Evolutionary conservation across 2,113 vertebrate species (phyloP), one percentile per base, ranked within the genome.

Genomic region (Hyperopisus bebe): DNA sequence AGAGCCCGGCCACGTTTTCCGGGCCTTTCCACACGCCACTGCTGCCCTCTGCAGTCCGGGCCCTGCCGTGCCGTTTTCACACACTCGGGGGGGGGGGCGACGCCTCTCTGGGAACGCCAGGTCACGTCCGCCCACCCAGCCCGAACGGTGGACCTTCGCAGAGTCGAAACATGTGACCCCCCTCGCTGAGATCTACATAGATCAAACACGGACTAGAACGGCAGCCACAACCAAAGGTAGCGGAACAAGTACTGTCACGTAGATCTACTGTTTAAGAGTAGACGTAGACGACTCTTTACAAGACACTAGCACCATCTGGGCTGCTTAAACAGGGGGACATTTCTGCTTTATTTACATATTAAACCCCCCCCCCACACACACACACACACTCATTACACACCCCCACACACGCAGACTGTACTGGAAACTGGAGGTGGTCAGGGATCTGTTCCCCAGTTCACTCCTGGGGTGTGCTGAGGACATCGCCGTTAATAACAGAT

Each of bases 401-500:
- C 58, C 62, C 31, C 62, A 15, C 62, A 51, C 58, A 44, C 2
- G 46, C 82, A 47, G 82, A 47, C 42, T 84, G 15, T 46, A 84
- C 48, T 5, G 35, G 88, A 51, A 53, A 21, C n/a, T 0, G 47
- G 11, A 48, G 70, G 70, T 15, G 46, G n/a, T 19, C 24, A 31
- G 88, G 88, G 27, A 11, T 58, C 80, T 84, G 77, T 31, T 42
- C 13, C 44, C 11, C 80, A 8, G 77, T 53, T 51, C 48, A n/a
- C 24, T 51, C 35, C 31, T 92, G 91, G 42, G 93, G 92, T 94
- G 92, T 94, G 93, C 94, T 97, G 97, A 97, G 95, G 96, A 97
- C 96, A 96, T 95, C 94, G 95, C 96, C 96, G 97, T 98, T 97
- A 97, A 98, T 97, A 97, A 97, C 97, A 98, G 97, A 98, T 97